phyloP scores from a whole-genome alignment of 2,113 vertebrate species.

The Mesoclemmys tuberculata region DNA sequence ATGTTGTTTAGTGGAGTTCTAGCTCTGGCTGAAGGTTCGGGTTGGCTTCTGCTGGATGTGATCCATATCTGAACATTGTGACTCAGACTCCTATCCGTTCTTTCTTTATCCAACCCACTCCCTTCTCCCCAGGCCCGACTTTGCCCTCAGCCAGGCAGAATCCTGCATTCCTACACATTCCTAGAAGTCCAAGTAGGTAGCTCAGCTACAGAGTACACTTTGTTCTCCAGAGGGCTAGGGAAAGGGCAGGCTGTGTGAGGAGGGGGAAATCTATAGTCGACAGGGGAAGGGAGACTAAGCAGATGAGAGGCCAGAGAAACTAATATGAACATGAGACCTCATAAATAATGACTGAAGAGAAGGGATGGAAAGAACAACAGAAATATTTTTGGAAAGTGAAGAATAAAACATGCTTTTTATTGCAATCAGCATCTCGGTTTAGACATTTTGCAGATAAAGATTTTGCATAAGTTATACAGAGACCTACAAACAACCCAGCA shows the following conservation, averaged over 20 bases:
- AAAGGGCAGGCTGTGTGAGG: neutral
- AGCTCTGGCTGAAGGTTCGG: neutral
- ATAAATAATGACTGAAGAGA: neutral
- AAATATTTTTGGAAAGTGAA: neutral
- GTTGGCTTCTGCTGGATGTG: neutral
- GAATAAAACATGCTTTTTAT: neutral
- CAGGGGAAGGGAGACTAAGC: too few species aligned
- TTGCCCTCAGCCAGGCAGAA: neutral
- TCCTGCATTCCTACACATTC: neutral
- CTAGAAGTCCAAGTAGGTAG: neutral
- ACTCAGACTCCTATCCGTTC: neutral
- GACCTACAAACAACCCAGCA: neutral
- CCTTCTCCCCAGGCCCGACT: neutral
- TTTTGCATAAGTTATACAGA: fast-evolving
- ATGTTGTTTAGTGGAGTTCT: neutral
- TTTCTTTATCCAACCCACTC: neutral
- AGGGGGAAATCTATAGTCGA: fast-evolving
- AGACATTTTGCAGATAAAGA: neutral
- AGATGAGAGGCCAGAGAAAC: neutral
- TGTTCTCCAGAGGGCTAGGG: neutral
- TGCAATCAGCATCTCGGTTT: fast-evolving
- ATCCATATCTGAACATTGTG: neutral
- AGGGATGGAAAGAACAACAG: neutral
- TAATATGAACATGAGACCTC: neutral
- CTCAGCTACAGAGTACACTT: fast-evolving